Evolutionary conservation across 37 sponge, comb jelly and placozoan genomes (phyloP), one percentile per base, ranked within the genome.

Genomic region (Theonella swinhoei): DNA sequence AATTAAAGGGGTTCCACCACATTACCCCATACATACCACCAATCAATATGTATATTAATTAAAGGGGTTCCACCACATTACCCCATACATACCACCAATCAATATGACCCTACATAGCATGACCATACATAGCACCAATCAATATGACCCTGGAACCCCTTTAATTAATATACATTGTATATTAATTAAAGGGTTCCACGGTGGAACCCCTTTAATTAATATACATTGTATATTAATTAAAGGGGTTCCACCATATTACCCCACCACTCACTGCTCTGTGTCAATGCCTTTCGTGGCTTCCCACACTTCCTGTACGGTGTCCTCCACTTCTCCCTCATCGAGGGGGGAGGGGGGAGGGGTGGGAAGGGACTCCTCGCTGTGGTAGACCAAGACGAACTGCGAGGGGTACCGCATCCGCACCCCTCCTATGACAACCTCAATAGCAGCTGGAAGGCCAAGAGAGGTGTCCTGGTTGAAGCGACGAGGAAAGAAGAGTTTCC

Each of bases 401-500:
- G 89, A 89, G 42, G 80, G 80, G 64, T 79, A 79, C 22, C 83
- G 72, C 36, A 89, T 64, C 35, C 89, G 41, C 23, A 89, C 89
- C 28, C 89, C 89, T 29, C 94, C 94, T n/a, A 89, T 32, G 20
- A 93, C 87, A 3, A 93, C 94, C 58, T 93, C 94, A 25, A 93
- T 89, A 38, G 94, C 94, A 17, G 89, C 83, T 0, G 94, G 94
- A 5, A 93, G 70, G 32, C 71, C 61, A 14, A 71, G 70, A 40
- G 82, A 69, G 30, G 74, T 42, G 29, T 89, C 89, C 41, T 70
- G 28, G 14, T 66, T 41, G 35, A 86, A 86, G 35, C 86, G 72
- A 14, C 75, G 72, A 26, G 89, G 94, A 33, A 82, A 93, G 72
- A 93, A 93, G 28, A 93, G 47, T 70, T 93, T 89, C 94, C 94